Base-by-base conservation (phyloP, 1,140 invertebrate genomes). In the Ylistrum balloti region DNA sequence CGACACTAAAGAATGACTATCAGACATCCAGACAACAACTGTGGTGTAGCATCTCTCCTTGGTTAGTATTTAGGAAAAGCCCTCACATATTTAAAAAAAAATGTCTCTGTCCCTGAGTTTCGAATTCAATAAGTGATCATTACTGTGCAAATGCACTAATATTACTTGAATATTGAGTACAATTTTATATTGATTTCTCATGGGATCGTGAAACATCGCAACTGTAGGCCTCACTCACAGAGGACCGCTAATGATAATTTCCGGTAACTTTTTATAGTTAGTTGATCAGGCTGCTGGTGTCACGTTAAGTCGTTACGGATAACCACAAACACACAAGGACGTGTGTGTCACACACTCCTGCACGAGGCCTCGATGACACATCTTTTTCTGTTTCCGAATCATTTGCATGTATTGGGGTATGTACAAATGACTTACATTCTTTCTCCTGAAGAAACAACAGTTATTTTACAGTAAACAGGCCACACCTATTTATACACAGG, bases 181-280 rank as follows among this genome's bases (percentile, higher is more conserved):
- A 9, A 74, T 74, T 74, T n/a, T 74, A 74, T 74, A 74, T 74
- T 74, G 56, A 74, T 74, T 74, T 74, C 56, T 74, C 56, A 28
- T 5, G 56, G 22, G 56, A 28, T 28, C n/a, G 1, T 74, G 22
- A 11, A 28, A n/a, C 11, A 11, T 74, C 1, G 28, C 1, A n/a
- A 28, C n/a, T n/a, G 17, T 28, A 74, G 17, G n/a, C 22, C 22
- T 28, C 35, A 38, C 5, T 28, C 56, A n/a, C 56, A 74, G 22
- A 28, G n/a, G 22, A 11, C 1, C 28, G 56, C 56, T 22, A n/a
- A 74, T n/a, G 9, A 45, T 1, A 45, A 45, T 45, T 45, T 13
- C 41, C 1, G 17, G 41, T 45, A 45, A 45, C 35, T 45, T 17
- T 9, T 45, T 45, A 1, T 45, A 45, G 41, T 9, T 45, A 15